Percentiles rank a stretch among this genome's conserved stretches.
phyloP scores from a whole-genome alignment of 2,113 vertebrate species.

The Neoarius graeffei region DNA sequence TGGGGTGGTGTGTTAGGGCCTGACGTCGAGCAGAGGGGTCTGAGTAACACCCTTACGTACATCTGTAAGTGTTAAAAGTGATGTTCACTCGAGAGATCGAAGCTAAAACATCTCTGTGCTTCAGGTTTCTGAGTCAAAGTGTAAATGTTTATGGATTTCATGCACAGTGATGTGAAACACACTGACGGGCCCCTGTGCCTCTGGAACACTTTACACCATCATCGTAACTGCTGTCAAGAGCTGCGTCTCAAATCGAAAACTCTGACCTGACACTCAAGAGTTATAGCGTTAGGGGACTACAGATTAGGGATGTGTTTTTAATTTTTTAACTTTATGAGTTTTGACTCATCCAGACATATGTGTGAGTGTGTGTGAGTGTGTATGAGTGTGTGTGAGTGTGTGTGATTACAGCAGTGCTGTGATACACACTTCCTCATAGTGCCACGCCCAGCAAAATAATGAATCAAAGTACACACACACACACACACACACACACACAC shows the following conservation, averaged over 20 bases:
- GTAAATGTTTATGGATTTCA: no score
- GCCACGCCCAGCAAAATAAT: constrained; percentile 22
- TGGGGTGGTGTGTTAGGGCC: background rate
- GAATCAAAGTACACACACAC: constrained; percentile 23
- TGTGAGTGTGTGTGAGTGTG: background rate
- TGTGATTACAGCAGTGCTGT: background rate
- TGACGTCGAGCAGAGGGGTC: no score
- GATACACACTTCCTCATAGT: constrained; percentile 19
- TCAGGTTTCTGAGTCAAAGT: no score
- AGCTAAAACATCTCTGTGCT: no score
- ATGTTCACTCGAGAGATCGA: no score
- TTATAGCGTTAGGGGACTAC: background rate
- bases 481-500: constrained; percentile 8
- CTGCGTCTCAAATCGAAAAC: no score
- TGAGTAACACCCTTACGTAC: no score
- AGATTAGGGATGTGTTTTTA: background rate
- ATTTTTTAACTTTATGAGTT: background rate
- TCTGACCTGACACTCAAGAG: background rate
- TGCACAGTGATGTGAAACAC: no score
- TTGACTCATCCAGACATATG: background rate
- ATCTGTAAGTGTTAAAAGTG: no score
- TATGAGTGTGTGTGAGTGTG: background rate
- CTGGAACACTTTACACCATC: no score
- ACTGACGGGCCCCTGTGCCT: no score
- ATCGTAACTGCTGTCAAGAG: background rate